Evolutionary conservation across 2,797 vertebrate species (phyloP), one percentile per base, ranked within the genome.

Genomic region (Takifugu ocellatus): DNA sequence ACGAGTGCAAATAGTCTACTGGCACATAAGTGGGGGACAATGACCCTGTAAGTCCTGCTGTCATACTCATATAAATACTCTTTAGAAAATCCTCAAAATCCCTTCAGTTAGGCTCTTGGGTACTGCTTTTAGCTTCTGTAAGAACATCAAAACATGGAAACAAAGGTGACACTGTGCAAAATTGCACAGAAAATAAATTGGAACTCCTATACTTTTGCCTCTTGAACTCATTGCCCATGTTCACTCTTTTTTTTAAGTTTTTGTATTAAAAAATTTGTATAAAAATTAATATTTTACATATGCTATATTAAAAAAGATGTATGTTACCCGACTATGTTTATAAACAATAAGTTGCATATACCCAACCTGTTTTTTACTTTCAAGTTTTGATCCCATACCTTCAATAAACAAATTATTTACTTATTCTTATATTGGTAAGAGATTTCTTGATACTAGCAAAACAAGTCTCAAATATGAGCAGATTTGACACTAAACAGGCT

Each of bases 1-100:
- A 94, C 92, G 93, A 97, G 97, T 99, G 97, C 96, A 98, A 98
- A 97, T 93, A 93, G 93, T 95, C 93, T 93, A 94, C 95, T 97
- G 96, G 97, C 96, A 99, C 96, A 92, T 94, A 90, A 93, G 94
- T 96, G 95, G 94, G 36, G 95, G 94, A 96, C 95, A 96, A 93
- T 96, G 94, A 98, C 96, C 97, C 97, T 99, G 97, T 99, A 95
- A 94, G 94, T 98, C 96, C 96, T 92, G 94, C 96, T 94, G 93
- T 96, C 95, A 93, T 96, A 95, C 94, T 96, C 95, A 39, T 90
- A 95, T 97, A 97, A 95, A 96, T 97, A 94, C 91, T 92, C 91
- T 98, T 95, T 97, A 96, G 93, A 98, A 98, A 97, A 94, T 88
- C 92, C 93, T 94, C 81, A 52, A 59, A 73, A 75, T 83, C 90